Percentiles rank a stretch among this genome's conserved stretches.
Evolutionary conservation across 2,888 invertebrate genomes (phyloP).

Genomic region (Arenicola marina): DNA sequence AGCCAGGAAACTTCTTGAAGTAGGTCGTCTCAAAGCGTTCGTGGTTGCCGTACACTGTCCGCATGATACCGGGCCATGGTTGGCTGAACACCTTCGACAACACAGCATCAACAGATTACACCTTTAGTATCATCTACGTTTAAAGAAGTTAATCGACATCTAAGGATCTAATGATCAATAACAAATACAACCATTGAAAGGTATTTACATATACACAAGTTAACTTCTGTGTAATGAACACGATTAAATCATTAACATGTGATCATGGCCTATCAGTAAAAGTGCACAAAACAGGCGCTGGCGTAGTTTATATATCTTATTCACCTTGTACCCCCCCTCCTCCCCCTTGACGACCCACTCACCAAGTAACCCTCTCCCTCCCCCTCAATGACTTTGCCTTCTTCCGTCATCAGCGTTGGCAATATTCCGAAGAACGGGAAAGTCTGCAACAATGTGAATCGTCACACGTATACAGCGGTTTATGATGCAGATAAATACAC

Average conservation of each 20-base stretch:
- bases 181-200: too few relatives aligned
- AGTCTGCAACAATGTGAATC: conserved; percentile 67
- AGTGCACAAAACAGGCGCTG: too few relatives aligned
- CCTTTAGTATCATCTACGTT: too few relatives aligned
- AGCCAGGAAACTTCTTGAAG: conserved; percentile 94
- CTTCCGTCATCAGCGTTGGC: conserved; percentile 84
- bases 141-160: too few relatives aligned
- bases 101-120: too few relatives aligned
- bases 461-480: conserved; percentile 7
- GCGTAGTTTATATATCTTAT: not conserved
- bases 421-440: conserved; percentile 98
- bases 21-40: conserved; percentile 76
- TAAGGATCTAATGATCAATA: too few relatives aligned
- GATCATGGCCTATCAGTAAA: too few relatives aligned
- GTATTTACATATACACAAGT: too few relatives aligned
- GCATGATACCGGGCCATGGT: conserved; percentile 99
- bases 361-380: conserved; percentile 94
- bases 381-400: conserved; percentile 74
- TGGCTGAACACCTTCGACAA: conserved; percentile 79
- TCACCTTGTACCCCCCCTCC: not conserved
- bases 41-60: conserved; percentile 90
- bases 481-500: conserved; percentile 3
- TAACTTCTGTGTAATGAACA: too few relatives aligned
- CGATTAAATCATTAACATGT: too few relatives aligned
- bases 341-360: too few relatives aligned